These are phyloP conservation scores for Zaprionus inermis DNA, from an alignment of 1,140 invertebrate genomes.

Conservation along the genomic window DNA sequence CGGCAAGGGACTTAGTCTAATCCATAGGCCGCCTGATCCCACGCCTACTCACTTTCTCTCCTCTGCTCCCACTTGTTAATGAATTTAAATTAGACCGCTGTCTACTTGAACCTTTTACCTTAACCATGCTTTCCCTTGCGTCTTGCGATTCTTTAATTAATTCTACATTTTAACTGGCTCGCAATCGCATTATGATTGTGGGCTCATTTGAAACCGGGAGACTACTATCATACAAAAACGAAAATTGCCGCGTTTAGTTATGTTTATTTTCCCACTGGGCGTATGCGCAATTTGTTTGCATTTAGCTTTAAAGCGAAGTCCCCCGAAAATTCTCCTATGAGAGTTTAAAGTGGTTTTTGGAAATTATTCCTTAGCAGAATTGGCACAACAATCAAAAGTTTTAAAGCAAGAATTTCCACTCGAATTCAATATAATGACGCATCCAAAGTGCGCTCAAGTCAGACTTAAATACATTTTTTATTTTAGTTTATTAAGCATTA, in stretches of 20 bases:
- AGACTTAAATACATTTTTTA: too few relatives aligned
- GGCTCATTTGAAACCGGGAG: background rate
- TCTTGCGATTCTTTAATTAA: conserved; percentile 47
- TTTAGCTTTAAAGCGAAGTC: background rate
- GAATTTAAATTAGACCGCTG: conserved; percentile 37
- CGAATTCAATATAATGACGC: background rate
- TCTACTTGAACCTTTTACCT: background rate
- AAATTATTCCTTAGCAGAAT: background rate
- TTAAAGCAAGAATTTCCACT: background rate
- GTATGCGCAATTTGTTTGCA: background rate
- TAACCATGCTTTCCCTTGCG: conserved; percentile 5
- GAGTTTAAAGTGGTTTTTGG: background rate
- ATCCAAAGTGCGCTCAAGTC: too few relatives aligned
- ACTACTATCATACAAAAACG: background rate
- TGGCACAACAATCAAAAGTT: too few relatives aligned
- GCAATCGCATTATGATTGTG: conserved; percentile 60
- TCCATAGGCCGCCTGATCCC: conserved; percentile 1
- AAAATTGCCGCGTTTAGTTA: conserved; percentile 23
- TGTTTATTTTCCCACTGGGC: background rate
- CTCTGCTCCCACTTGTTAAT: background rate
- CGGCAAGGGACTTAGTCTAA: background rate
- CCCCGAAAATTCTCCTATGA: background rate
- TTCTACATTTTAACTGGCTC: conserved; percentile 60
- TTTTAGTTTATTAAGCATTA: too few relatives aligned
- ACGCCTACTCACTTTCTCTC: background rate